Conservation (phyloP, 2,113 vertebrate species). For the Terrapene triunguis region DNA sequence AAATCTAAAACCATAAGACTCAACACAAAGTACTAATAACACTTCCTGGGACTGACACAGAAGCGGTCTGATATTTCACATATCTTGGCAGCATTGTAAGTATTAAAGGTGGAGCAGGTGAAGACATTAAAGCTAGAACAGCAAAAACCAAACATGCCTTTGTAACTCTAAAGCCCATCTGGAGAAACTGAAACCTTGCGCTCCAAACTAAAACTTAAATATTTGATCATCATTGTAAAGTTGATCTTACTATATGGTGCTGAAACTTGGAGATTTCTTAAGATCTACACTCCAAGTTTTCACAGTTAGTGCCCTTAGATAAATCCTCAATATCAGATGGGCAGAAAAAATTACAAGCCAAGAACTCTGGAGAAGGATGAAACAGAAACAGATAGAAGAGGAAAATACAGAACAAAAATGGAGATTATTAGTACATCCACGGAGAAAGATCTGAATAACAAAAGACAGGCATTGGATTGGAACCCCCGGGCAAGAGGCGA, state of each 20-base stretch:
- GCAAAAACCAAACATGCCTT: not conserved
- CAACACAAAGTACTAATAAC: not conserved
- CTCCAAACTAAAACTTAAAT: not conserved
- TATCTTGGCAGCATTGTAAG: not conserved
- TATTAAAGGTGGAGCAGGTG: not conserved
- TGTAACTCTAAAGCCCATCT: not conserved
- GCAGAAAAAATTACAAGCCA: not conserved
- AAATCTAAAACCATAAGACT: not conserved
- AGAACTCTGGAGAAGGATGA: not conserved
- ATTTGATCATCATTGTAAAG: not conserved
- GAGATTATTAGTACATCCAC: not conserved
- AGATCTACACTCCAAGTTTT: not conserved
- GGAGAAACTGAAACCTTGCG: not conserved
- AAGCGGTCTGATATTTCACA: not conserved
- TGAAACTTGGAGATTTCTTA: not conserved
- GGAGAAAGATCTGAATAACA: not conserved
- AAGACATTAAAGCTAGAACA: not conserved
- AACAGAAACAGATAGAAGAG: not conserved
- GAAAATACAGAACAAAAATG: not conserved
- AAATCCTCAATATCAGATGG: not conserved
- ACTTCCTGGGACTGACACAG: not conserved
- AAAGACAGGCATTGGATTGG: not conserved
- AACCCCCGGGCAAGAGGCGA: not conserved
- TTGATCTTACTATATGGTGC: not conserved
- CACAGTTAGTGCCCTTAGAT: not conserved